These are phyloP conservation scores for Lagodon rhomboides DNA, from an alignment of 2,797 vertebrate genomes.

Conservation along the genomic window DNA sequence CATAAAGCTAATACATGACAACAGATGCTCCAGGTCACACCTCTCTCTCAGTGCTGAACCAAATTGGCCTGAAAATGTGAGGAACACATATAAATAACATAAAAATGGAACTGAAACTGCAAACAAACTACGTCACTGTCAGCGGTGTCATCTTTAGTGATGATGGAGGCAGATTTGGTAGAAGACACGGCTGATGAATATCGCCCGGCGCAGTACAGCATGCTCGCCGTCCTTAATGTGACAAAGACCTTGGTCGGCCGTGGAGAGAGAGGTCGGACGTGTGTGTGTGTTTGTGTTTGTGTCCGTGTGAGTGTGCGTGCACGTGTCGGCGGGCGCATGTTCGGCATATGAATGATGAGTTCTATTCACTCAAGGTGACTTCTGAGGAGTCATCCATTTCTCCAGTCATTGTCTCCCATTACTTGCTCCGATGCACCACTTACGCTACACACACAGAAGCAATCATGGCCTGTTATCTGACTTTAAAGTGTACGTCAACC, in stretches of 20 bases:
- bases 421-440: slow-evolving; percentile 74
- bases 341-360: slow-evolving; percentile 69
- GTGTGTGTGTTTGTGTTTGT: slow-evolving; percentile 2
- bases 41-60: neutral
- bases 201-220: slow-evolving; percentile 38
- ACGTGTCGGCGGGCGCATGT: slow-evolving; percentile 34
- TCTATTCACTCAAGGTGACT: slow-evolving; percentile 77
- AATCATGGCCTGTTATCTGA: slow-evolving; percentile 56
- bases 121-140: slow-evolving; percentile 4
- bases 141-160: slow-evolving; percentile 14
- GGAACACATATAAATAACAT: neutral
- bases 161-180: slow-evolving; percentile 40
- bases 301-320: slow-evolving; percentile 12
- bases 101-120: neutral
- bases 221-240: slow-evolving; percentile 54
- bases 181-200: slow-evolving; percentile 44
- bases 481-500: slow-evolving; percentile 48
- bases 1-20: too few species aligned
- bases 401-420: slow-evolving; percentile 77
- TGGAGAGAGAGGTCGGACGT: neutral
- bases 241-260: slow-evolving; percentile 60
- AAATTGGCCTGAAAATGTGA: slow-evolving; percentile 8
- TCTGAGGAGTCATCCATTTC: slow-evolving; percentile 73
- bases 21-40: neutral
- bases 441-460: slow-evolving; percentile 56